Evolutionary conservation across 2,797 vertebrate species (phyloP).

Genomic region (Coranthus polyacanthus): DNA sequence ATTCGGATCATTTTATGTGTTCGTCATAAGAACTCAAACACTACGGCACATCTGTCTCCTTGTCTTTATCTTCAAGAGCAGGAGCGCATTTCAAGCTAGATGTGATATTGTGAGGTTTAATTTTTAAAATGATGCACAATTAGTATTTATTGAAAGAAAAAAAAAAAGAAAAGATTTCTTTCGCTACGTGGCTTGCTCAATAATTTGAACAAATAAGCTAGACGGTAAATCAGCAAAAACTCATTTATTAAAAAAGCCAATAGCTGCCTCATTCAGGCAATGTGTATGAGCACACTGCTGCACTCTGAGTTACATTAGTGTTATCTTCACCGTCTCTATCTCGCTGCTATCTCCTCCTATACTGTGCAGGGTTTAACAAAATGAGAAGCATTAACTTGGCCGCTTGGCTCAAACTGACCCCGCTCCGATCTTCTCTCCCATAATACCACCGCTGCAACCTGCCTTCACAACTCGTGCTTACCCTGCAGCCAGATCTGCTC

Average conservation of each 20-base stretch:
- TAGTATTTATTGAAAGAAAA: conserved; percentile 12
- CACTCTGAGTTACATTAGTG: conserved; percentile 26
- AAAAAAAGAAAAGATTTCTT: conserved; percentile 28
- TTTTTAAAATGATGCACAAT: conserved; percentile 49
- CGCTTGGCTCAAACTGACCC: conserved; percentile 65
- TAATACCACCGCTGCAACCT: conserved; percentile 53
- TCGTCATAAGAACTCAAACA: neutral
- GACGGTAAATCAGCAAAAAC: conserved; percentile 56
- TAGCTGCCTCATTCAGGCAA: conserved; percentile 33
- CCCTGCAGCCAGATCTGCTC: conserved; percentile 81
- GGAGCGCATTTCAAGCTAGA: conserved; percentile 33
- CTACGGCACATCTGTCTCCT: conserved; percentile 7
- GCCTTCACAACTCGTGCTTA: conserved; percentile 54
- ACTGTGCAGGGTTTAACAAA: conserved; percentile 48
- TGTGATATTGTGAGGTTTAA: conserved; percentile 13
- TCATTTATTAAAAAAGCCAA: conserved; percentile 49
- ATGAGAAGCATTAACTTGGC: conserved; percentile 66
- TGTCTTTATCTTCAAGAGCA: conserved; percentile 8
- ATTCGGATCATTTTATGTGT: no score
- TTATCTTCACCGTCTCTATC: conserved; percentile 26
- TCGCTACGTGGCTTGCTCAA: conserved; percentile 5
- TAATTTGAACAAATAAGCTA: conserved; percentile 46
- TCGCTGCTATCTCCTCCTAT: conserved; percentile 28
- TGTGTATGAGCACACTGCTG: conserved; percentile 17
- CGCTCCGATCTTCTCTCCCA: conserved; percentile 44